A percentile compares a stretch with the other conserved stretches of the same genome.
These are phyloP conservation scores for Nezara viridula DNA, from an alignment of 2,888 invertebrate genomes.

Conservation along the genomic window DNA sequence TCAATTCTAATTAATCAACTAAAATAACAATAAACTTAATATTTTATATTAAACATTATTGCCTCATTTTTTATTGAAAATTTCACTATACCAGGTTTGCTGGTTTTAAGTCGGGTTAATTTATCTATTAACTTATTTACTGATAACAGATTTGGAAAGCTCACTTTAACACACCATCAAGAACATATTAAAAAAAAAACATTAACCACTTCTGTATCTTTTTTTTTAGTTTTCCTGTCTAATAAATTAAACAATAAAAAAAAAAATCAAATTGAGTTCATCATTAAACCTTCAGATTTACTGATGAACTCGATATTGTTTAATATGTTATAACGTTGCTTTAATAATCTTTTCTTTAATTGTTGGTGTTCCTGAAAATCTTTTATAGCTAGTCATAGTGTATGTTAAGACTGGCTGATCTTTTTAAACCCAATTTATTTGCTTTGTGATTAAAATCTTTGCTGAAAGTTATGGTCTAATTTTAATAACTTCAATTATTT, in stretches of 20 bases:
- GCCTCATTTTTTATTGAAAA: background rate
- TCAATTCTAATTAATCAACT: background rate
- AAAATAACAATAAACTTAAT: background rate
- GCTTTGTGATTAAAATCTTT: background rate
- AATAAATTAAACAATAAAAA: background rate
- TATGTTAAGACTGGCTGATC: background rate
- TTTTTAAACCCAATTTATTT: background rate
- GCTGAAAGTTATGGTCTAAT: background rate
- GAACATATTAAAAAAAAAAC: background rate
- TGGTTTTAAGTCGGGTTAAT: background rate
- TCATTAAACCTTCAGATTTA: background rate
- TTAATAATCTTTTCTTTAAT: background rate
- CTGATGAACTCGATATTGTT: background rate
- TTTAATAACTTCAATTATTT: background rate
- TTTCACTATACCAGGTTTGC: background rate
- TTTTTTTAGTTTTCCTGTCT: conserved; percentile 4
- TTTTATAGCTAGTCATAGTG: background rate
- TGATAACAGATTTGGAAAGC: background rate
- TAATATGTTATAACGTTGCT: background rate
- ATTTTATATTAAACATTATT: background rate
- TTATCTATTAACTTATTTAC: background rate
- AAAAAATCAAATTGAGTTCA: background rate
- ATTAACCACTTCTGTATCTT: conserved; percentile 17
- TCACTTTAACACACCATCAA: background rate
- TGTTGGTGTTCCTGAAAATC: background rate